Conservation (phyloP, 2,113 vertebrate genomes). For the Oncorhynchus tshawytscha region DNA sequence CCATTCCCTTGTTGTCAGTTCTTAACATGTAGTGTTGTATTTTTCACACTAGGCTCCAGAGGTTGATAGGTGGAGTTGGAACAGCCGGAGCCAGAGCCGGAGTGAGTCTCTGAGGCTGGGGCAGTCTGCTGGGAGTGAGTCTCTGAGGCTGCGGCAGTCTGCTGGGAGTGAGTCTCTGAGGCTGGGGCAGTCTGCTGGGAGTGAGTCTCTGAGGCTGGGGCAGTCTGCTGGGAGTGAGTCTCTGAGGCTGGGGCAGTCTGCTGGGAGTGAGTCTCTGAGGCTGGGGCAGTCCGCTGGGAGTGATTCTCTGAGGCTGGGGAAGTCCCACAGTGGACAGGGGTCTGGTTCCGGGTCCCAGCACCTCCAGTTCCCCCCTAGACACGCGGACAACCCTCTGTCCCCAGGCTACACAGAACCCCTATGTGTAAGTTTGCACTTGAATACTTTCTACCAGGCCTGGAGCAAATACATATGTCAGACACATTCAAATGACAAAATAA, state of each 20-base stretch:
- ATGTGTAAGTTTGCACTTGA: constrained; percentile 74
- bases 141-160: no score
- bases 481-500: no score
- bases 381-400: constrained; percentile 63
- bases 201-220: no score
- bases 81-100: constrained; percentile 45
- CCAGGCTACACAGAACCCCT: constrained; percentile 77
- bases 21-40: constrained; percentile 12
- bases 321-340: constrained; percentile 42
- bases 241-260: constrained; percentile 1
- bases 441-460: not conserved
- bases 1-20: not conserved
- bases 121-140: no score
- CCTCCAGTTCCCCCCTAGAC: constrained; percentile 62
- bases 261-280: constrained; percentile 3
- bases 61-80: constrained; percentile 66
- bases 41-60: constrained; percentile 56
- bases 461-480: no score
- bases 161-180: no score
- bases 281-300: no score
- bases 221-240: not conserved
- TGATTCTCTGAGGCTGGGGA: constrained; percentile 26
- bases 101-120: no score
- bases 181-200: no score
- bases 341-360: constrained; percentile 50